Evolutionary conservation across 1,140 invertebrate species (phyloP).

Genomic region (Drosophila repleta): DNA sequence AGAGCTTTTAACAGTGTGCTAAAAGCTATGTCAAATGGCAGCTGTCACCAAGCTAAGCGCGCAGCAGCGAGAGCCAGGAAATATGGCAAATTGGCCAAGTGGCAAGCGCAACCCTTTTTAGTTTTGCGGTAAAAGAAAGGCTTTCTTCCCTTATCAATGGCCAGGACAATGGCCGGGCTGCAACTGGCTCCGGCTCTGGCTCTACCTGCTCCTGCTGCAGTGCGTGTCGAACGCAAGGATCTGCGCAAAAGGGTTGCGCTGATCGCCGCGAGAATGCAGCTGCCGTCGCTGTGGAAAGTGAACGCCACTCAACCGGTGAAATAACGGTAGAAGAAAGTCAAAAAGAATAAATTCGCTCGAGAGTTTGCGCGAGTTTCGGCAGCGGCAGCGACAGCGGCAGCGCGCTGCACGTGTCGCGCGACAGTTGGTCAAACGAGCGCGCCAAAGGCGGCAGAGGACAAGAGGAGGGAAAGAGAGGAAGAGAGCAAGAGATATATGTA

Average conservation of each 20-base stretch:
- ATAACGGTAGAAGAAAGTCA: conserved; percentile 46
- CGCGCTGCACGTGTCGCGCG: background rate
- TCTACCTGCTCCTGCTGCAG: conserved; percentile 30
- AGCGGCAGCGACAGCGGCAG: too few relatives aligned
- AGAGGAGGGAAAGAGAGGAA: background rate
- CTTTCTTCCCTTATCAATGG: conserved; percentile 63
- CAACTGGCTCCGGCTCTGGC: conserved; percentile 23
- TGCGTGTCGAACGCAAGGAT: conserved; percentile 52
- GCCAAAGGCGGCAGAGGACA: background rate
- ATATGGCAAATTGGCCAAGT: conserved; percentile 11
- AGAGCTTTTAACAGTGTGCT: conserved; percentile 14
- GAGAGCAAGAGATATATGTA: background rate
- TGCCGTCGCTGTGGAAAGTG: conserved; percentile 54
- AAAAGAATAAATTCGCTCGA: background rate
- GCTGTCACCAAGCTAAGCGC: conserved; percentile 2
- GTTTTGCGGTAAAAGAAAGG: conserved; percentile 37
- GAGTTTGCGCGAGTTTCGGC: too few relatives aligned
- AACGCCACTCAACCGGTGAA: conserved; percentile 41
- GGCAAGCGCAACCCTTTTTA: conserved; percentile 37
- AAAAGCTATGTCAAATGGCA: conserved; percentile 15
- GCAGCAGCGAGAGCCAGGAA: conserved; percentile 1
- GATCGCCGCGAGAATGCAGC: conserved; percentile 12
- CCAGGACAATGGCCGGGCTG: conserved; percentile 10
- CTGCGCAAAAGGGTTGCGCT: conserved; percentile 37
- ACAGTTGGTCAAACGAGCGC: conserved; percentile 12